Evolutionary conservation across 2,888 invertebrate genomes (phyloP).

Genomic region (Oscheius sp.): DNA sequence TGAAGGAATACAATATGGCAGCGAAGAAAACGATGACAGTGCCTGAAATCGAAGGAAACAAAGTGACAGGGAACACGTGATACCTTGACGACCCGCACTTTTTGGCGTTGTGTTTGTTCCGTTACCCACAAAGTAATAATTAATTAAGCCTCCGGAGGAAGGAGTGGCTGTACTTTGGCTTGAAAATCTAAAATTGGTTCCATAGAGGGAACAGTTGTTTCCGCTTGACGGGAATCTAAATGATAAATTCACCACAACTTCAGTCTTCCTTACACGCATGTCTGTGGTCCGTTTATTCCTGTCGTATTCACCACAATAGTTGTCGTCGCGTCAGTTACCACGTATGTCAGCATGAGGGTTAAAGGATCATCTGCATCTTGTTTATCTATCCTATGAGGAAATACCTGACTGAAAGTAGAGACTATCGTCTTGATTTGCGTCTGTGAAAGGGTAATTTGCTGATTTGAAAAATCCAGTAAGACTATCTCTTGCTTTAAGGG

Average conservation of each 20-base stretch:
- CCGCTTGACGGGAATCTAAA: constrained; percentile 10
- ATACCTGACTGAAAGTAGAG: constrained; percentile 5
- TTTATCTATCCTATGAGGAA: neutral
- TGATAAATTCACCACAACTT: neutral
- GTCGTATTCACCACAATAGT: constrained; percentile 16
- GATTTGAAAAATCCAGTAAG: constrained; percentile 18
- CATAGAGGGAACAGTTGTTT: constrained; percentile 3
- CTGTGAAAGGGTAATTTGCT: neutral
- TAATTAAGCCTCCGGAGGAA: constrained; percentile 4
- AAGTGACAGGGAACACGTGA: too few relatives aligned
- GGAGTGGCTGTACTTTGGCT: constrained; percentile 4
- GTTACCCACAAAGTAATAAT: constrained; percentile 9
- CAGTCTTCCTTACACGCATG: neutral
- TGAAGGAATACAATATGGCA: neutral
- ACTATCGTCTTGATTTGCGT: neutral
- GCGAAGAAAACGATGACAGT: neutral
- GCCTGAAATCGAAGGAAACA: neutral
- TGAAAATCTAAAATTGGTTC: constrained; percentile 28
- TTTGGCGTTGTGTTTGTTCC: neutral
- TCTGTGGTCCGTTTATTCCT: constrained; percentile 4
- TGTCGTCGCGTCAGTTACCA: neutral
- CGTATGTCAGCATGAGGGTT: neutral
- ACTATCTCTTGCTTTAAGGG: neutral
- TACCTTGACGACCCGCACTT: neutral
- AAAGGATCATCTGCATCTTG: neutral